These are phyloP conservation scores for Drosophila orosa DNA, from an alignment of 1,140 invertebrate species.

Conservation along the genomic window DNA sequence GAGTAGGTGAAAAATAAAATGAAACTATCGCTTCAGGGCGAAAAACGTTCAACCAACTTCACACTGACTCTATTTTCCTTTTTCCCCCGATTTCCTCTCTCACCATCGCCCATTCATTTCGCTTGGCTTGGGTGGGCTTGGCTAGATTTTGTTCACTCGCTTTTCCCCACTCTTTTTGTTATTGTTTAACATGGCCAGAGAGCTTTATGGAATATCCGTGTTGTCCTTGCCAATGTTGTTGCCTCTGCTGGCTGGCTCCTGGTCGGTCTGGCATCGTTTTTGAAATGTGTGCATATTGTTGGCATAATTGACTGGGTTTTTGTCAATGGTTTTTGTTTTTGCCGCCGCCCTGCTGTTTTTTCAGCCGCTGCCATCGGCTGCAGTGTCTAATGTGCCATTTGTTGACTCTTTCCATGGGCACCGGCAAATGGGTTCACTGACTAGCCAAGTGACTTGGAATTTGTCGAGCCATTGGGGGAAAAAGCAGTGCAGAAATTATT, in stretches of 20 bases:
- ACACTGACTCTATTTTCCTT: slow-evolving; percentile 25
- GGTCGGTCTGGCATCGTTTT: slow-evolving; percentile 41
- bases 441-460: slow-evolving; percentile 54
- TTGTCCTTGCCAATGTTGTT: slow-evolving; percentile 32
- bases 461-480: slow-evolving; percentile 17
- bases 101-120: slow-evolving; percentile 55
- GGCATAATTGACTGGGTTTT: slow-evolving; percentile 78
- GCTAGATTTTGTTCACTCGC: slow-evolving; percentile 9
- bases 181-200: slow-evolving; percentile 63
- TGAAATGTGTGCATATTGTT: slow-evolving; percentile 78
- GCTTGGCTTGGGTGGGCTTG: slow-evolving; percentile 14
- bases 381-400: slow-evolving; percentile 64
- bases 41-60: slow-evolving; percentile 51
- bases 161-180: slow-evolving; percentile 33
- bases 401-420: slow-evolving; percentile 66
- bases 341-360: slow-evolving; percentile 28
- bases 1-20: slow-evolving; percentile 5
- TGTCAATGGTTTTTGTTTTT: slow-evolving; percentile 46
- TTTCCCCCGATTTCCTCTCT: slow-evolving; percentile 15
- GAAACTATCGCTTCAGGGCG: slow-evolving; percentile 21
- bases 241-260: slow-evolving; percentile 12
- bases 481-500: slow-evolving; percentile 23
- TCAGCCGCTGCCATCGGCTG: slow-evolving; percentile 22
- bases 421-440: slow-evolving; percentile 63
- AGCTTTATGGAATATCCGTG: slow-evolving; percentile 70